Base-by-base conservation (phyloP, 1,140 invertebrate genomes). In the Drosophila eugracilis region DNA sequence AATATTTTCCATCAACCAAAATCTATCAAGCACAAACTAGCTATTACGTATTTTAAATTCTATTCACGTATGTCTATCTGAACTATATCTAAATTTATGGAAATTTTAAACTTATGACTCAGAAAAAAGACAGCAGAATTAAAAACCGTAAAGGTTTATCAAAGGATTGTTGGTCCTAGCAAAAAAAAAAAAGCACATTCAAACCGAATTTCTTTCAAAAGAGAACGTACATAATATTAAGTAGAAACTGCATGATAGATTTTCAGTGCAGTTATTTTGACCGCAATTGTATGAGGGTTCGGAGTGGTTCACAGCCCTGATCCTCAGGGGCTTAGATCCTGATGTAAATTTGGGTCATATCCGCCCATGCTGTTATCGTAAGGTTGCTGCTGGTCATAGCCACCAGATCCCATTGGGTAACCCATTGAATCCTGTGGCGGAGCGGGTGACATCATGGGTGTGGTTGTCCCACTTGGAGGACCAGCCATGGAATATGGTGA, bases 381-480 rank as follows among this genome's bases (percentile, higher is more conserved):
- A 65, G 95, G 95, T 74, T 96, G 96, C 81, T 96, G 96, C 66
- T 95, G 95, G 91, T 97, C 96, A 90, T 97, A 97, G 60, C 96
- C 95, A 67, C 95, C 95, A 78, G 96, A 96, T 30, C 95, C 95
- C 94, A 97, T 96, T 65, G 95, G 95, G 92, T 97, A 97, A 28
- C 96, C 96, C 94, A 97, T 97, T 78, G 95, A 96, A 92, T 97
- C 97, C 92, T 97, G 96, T 67, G 96, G 94, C 34, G 97, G 96
- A 83, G 97, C 97, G 71, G 97, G 97, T 58, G 96, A 97, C 96
- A 98, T 97, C 96, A 98, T 97, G 39, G 96, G 96, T 78, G 96
- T 97, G 50, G 97, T 95, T 49, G 96, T 97, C 73, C 96, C 96
- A 84, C 96, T 96, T 57, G 95, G 95, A 59, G 95, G 95, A 70